Conservation (phyloP, 2,113 vertebrate species). For the Tragelaphus buxtoni region DNA sequence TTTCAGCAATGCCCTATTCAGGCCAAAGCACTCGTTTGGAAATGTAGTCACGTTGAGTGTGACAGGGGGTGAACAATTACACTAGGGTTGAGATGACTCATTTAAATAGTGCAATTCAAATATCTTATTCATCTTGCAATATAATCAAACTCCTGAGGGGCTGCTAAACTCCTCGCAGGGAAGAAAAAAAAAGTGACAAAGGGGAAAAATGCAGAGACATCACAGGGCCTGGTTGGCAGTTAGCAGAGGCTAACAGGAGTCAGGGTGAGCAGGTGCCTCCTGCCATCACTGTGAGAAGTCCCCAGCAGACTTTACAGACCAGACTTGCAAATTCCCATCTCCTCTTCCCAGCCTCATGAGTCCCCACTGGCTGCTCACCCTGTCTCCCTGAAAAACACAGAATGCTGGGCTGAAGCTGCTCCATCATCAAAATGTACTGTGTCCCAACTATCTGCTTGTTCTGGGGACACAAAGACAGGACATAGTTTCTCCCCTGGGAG, state of each 20-base stretch:
- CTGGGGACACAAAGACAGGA: not conserved
- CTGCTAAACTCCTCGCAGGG: not conserved
- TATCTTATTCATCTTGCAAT: constrained; percentile 8
- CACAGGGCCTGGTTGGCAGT: not conserved
- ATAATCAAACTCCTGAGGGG: constrained; percentile 41
- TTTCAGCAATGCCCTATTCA: not conserved
- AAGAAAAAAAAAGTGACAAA: not conserved
- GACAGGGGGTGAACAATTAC: not conserved
- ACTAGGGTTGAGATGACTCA: constrained; percentile 18
- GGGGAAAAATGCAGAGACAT: not conserved
- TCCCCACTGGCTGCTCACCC: not conserved
- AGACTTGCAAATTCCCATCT: not conserved
- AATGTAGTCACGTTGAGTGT: constrained; percentile 14
- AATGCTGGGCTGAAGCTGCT: not conserved
- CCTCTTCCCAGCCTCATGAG: rapidly evolving
- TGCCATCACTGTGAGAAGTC: not conserved
- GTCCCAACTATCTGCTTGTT: not conserved
- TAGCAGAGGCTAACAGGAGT: not conserved
- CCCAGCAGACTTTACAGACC: not conserved
- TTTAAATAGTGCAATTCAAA: constrained; percentile 34
- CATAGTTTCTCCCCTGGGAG: not conserved
- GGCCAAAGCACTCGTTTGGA: not conserved
- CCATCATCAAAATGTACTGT: not conserved
- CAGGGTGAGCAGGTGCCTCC: not conserved
- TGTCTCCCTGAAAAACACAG: constrained; percentile 4